Conservation (phyloP, 1,140 invertebrate species). For the Drosophila hydei region DNA sequence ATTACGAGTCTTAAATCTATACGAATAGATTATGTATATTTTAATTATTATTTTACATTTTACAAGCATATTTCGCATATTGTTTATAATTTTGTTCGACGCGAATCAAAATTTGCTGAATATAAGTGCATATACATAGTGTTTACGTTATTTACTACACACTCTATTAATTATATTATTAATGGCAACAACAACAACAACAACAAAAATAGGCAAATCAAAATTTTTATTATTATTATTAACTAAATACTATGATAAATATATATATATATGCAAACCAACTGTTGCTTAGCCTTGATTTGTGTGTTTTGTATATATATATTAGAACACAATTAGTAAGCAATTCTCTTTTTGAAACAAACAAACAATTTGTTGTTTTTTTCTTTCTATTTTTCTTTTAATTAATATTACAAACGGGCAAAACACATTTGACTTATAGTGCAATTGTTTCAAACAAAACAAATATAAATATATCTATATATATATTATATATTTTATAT, state of each 20-base stretch:
- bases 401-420: slow-evolving; percentile 70
- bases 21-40: slow-evolving; percentile 22
- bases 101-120: slow-evolving; percentile 81
- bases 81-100: slow-evolving; percentile 71
- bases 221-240: slow-evolving; percentile 66
- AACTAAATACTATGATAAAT: slow-evolving; percentile 31
- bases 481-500: slow-evolving; percentile 24
- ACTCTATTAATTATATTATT: slow-evolving; percentile 30
- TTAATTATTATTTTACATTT: too few relatives aligned
- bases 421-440: slow-evolving; percentile 79
- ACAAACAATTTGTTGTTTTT: too few relatives aligned
- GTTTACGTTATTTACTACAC: slow-evolving; percentile 51
- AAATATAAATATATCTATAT: slow-evolving; percentile 37
- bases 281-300: slow-evolving; percentile 75
- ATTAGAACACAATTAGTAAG: slow-evolving; percentile 65
- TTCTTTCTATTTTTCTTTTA: slow-evolving; percentile 35
- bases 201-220: slow-evolving; percentile 70
- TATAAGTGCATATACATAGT: slow-evolving; percentile 76
- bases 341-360: slow-evolving; percentile 49
- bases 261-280: slow-evolving; percentile 46
- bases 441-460: slow-evolving; percentile 79
- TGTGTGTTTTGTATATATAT: slow-evolving; percentile 75
- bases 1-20: slow-evolving; percentile 59
- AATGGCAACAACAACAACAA: slow-evolving; percentile 38
- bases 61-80: slow-evolving; percentile 47